These are phyloP conservation scores for Panulirus ornatus DNA, from an alignment of 1,140 invertebrate species.

Conservation along the genomic window DNA sequence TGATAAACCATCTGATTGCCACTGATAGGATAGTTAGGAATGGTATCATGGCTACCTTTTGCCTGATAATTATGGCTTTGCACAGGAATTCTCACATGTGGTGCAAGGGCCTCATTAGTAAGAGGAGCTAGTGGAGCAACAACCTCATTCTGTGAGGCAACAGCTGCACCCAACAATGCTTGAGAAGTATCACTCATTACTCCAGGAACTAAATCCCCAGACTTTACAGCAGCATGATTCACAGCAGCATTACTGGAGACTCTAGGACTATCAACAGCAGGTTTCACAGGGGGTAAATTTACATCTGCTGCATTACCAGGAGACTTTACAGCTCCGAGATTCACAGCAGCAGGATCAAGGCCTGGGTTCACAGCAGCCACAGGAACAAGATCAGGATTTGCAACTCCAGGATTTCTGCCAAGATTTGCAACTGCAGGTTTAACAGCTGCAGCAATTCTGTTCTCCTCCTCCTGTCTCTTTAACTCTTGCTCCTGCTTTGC, in stretches of 20 bases:
- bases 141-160: background rate
- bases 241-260: background rate
- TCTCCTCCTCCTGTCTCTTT: background rate
- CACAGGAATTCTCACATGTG: background rate
- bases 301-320: too few relatives aligned
- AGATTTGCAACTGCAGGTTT: background rate
- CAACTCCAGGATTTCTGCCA: background rate
- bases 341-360: background rate
- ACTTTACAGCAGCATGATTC: background rate
- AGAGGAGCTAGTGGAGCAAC: background rate
- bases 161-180: background rate
- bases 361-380: background rate
- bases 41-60: background rate
- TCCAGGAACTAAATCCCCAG: background rate
- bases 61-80: background rate
- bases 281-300: too few relatives aligned
- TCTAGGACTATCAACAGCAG: background rate
- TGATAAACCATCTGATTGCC: background rate
- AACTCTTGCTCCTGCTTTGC: constrained; percentile 38
- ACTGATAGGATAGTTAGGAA: background rate
- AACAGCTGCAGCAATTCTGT: background rate
- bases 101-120: background rate
- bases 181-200: background rate
- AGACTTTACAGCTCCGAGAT: background rate
- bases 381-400: background rate